Conservation (phyloP, 1,140 invertebrate genomes). For the Heterodera schachtii region DNA sequence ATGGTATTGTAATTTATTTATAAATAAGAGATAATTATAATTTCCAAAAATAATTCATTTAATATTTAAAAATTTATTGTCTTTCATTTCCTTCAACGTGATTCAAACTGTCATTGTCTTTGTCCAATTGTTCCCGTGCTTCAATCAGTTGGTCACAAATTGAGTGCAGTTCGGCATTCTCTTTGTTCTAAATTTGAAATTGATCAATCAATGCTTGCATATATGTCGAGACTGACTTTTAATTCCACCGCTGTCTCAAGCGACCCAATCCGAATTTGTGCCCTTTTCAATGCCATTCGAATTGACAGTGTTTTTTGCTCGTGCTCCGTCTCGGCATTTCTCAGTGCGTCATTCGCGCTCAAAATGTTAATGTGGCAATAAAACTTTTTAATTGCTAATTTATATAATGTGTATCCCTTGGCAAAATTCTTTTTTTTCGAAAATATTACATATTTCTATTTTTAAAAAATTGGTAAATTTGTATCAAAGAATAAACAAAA, state of each 20-base stretch:
- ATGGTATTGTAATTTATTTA: too few relatives aligned
- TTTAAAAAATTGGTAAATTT: too few relatives aligned
- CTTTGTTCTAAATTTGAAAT: constrained; percentile 24
- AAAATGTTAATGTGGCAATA: constrained; percentile 6
- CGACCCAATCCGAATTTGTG: constrained; percentile 26
- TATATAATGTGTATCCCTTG: too few relatives aligned
- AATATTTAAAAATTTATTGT: too few relatives aligned
- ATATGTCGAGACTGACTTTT: constrained; percentile 6
- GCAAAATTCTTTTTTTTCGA: too few relatives aligned
- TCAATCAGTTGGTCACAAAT: constrained; percentile 34
- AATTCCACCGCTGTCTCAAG: constrained; percentile 19
- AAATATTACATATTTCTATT: too few relatives aligned
- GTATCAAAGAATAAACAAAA: too few relatives aligned
- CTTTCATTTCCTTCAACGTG: too few relatives aligned
- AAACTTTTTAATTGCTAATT: too few relatives aligned
- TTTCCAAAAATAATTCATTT: too few relatives aligned
- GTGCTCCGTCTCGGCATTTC: constrained; percentile 13
- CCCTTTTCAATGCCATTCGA: constrained; percentile 25
- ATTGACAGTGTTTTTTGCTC: constrained; percentile 29
- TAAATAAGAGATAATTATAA: too few relatives aligned
- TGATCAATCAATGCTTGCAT: too few relatives aligned
- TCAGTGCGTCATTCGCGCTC: constrained; percentile 27
- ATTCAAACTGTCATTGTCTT: not conserved
- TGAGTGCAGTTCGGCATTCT: constrained; percentile 33
- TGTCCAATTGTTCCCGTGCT: constrained; percentile 10